Conservation (phyloP, 2,888 invertebrate genomes). For the Acrobasis suavella region DNA sequence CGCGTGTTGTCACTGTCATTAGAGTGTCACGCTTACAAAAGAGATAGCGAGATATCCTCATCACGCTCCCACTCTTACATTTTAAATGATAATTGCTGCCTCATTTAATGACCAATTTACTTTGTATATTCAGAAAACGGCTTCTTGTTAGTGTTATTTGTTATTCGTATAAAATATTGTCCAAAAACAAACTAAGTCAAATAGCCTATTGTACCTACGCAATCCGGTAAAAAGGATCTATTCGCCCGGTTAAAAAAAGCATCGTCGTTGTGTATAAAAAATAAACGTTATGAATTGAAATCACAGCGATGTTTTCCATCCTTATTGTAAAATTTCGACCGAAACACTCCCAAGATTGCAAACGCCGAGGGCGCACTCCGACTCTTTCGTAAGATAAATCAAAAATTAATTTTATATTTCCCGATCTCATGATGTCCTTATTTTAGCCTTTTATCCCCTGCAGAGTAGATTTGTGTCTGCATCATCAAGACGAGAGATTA, state of each 20-base stretch:
- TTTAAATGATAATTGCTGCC: too few species aligned
- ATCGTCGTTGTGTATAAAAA: neutral
- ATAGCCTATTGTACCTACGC: too few species aligned
- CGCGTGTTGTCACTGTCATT: too few species aligned
- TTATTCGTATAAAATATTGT: too few species aligned
- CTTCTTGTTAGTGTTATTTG: too few species aligned
- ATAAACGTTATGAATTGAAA: slow-evolving; percentile 28
- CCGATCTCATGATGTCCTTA: slow-evolving; percentile 26
- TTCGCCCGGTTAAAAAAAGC: neutral
- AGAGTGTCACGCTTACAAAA: too few species aligned
- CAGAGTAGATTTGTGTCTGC: slow-evolving; percentile 27
- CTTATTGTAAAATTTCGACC: slow-evolving; percentile 23
- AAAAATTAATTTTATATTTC: slow-evolving; percentile 32
- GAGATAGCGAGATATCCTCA: too few species aligned
- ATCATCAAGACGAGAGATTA: slow-evolving; percentile 29
- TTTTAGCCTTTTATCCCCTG: slow-evolving; percentile 27
- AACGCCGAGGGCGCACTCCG: slow-evolving; percentile 6
- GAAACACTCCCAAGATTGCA: slow-evolving; percentile 26
- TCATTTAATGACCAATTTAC: too few species aligned
- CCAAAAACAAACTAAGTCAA: too few species aligned
- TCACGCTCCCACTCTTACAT: too few species aligned
- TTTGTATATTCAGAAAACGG: too few species aligned
- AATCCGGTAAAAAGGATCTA: too few species aligned
- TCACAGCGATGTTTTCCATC: slow-evolving; percentile 25
- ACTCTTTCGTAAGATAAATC: slow-evolving; percentile 27